phyloP scores from a whole-genome alignment of 2,888 invertebrate genomes.

The Eupsilia transversa region DNA sequence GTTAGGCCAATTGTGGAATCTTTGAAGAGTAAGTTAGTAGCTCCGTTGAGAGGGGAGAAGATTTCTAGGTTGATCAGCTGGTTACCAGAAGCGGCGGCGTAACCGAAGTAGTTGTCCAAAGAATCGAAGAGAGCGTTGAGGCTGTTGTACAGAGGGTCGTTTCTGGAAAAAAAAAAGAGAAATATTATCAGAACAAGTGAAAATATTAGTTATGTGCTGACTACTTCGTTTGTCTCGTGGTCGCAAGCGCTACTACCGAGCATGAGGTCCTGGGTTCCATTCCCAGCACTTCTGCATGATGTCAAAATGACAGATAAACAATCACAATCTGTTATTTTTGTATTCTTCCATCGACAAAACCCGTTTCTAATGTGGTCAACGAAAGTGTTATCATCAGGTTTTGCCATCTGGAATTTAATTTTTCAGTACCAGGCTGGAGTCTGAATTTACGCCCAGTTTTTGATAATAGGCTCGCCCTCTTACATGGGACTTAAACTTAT shows the following conservation, averaged over 20 bases:
- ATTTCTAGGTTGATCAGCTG: conserved; percentile 88
- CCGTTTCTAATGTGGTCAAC: too few relatives aligned
- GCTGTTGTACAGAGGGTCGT: conserved; percentile 79
- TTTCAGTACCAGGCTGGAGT: too few relatives aligned
- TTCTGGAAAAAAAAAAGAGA: conserved; percentile 71
- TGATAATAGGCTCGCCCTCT: neutral
- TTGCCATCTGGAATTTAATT: neutral
- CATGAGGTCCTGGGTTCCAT: neutral
- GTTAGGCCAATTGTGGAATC: conserved; percentile 91
- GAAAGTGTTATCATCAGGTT: neutral
- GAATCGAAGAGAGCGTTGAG: conserved; percentile 84
- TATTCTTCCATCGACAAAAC: too few relatives aligned
- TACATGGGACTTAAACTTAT: too few relatives aligned
- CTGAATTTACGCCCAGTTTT: too few relatives aligned
- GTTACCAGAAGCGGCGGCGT: conserved; percentile 76
- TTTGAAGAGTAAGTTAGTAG: conserved; percentile 91
- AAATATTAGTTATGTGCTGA: neutral
- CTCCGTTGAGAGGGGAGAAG: conserved; percentile 90
- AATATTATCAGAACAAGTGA: neutral
- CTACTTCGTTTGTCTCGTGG: neutral
- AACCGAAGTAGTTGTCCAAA: conserved; percentile 89
- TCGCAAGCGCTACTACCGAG: neutral
- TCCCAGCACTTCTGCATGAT: too few relatives aligned
- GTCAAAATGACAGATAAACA: too few relatives aligned
- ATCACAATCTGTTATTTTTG: too few relatives aligned